Base-by-base conservation (phyloP, 2,888 invertebrate genomes). In the Camptogramma bilineatum region DNA sequence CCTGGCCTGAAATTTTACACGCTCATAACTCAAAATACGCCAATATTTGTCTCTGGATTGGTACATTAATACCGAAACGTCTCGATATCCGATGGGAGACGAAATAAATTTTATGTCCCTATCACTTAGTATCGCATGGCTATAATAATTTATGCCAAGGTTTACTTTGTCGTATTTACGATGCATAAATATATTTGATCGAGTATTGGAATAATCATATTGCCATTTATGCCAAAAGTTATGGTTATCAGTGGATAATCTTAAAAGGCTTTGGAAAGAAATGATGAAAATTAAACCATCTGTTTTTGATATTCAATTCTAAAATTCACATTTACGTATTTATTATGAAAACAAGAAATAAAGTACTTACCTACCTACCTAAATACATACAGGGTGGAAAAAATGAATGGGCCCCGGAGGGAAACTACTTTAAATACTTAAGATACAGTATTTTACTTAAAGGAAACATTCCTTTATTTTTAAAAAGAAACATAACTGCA, bases 121-220 rank as follows among this genome's bases (percentile, higher is more conserved):
- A 90, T 91, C 91, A 90, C 91, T 91, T 91, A 90, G 83, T 85
- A 75, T 78, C 79, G 80, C 83, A 90, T 86, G 81, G 88, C 78
- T 64, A 62, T 85, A 86, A 81, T 91, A 91, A 91, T 90, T 88
- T 77, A 77, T 71, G 70, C 76, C 81, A 86, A 84, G 88, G 91
- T 88, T 91, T 90, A 82, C 77, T 81, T 80, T 82, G 90, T 90
- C 90, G 84, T 86, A 88, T 91, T 90, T 90, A 90, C 77, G 84
- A 77, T 59, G 34, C 54, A 64, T 69, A 69, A 71, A 69, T 68
- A 57, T 64, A 62, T 63, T 71, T 66, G 66, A 60, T 62, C 61
- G 71, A 50, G 66, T 63, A 67, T 62, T 69, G 58, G 58, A 68
- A 68, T 72, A 63, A 72, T 70, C 69, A 68, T 60, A 59, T 39